Conservation (phyloP, 2,113 vertebrate genomes). For the Willisornis vidua region DNA sequence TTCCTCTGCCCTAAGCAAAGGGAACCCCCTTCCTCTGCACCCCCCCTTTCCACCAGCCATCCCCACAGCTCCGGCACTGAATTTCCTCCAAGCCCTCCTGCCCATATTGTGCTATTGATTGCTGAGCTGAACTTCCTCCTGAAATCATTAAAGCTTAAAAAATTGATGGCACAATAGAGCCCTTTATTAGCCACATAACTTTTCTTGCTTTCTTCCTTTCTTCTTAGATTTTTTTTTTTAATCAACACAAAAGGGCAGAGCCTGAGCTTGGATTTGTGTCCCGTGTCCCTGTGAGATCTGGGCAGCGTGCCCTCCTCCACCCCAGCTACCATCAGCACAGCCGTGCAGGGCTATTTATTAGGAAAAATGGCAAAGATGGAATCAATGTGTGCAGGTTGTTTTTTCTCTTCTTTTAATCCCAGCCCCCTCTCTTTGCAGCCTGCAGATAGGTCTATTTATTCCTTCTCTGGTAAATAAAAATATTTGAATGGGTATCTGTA, state of each 20-base stretch:
- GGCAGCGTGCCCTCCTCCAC: neutral
- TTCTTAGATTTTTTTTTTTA: neutral
- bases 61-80: neutral
- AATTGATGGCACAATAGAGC: constrained; percentile 63
- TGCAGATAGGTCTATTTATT: neutral
- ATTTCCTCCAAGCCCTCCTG: constrained; percentile 26
- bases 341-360: neutral
- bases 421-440: neutral
- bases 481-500: neutral
- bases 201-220: constrained; percentile 34
- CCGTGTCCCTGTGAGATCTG: neutral
- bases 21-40: neutral
- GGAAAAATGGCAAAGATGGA: constrained; percentile 7
- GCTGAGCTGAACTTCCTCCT: constrained; percentile 48
- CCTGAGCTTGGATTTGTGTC: constrained; percentile 16
- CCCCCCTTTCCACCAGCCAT: neutral
- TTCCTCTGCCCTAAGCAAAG: fast-evolving
- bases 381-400: neutral
- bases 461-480: constrained; percentile 6
- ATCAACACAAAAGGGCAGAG: constrained; percentile 26
- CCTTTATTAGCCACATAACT: constrained; percentile 66
- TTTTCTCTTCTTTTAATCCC: neutral
- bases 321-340: neutral
- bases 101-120: constrained; percentile 45
- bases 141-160: constrained; percentile 66